Evolutionary conservation across 2,113 vertebrate species (phyloP), one percentile per base, ranked within the genome.

Genomic region (Caranx ignobilis): DNA sequence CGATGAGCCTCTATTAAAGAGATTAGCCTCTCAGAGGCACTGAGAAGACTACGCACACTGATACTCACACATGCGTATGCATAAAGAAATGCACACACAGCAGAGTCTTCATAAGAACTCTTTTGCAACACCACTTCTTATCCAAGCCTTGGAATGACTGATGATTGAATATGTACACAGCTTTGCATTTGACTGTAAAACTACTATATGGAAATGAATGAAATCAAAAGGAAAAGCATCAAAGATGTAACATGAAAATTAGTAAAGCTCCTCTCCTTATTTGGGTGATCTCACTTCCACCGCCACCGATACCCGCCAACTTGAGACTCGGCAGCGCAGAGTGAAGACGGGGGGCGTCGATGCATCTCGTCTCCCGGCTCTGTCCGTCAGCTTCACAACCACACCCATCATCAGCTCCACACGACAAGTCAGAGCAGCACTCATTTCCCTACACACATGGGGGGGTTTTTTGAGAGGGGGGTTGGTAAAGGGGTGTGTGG

Each of bases 1-100:
- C 0, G 98, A 99, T 0, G 97, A 99, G 83, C 98, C 98, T 1
- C 95, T 99, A 69, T 65, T 99, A 92, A 99, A 99, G 90, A 96
- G 97, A 92, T 94, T 96, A 21, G 94, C 93, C 82, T 95, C 96
- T 82, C 94, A 92, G 83, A 96, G 96, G 90, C 96, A 96, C 74
- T 98, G 94, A 96, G 89, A 3, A 83, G 71, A 77, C 39, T 0
- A 0, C 64, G 19, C 77, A 35, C 87, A 26, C 69, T 74, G 62
- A 82, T 47, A 68, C 79, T 75, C 88, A 86, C 75, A 83, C 81
- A 73, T 59, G 86, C 70, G 54, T 62, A 85, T 85, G 87, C 89
- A 90, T 79, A 80, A 52, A 77, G 69, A 87, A 71, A 75, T 89
- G 84, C 87, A 88, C 89, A 92, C 85, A 84, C 62, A 70, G 41